phyloP scores from a whole-genome alignment of 2,113 vertebrate species.

The Ptyas mucosa region DNA sequence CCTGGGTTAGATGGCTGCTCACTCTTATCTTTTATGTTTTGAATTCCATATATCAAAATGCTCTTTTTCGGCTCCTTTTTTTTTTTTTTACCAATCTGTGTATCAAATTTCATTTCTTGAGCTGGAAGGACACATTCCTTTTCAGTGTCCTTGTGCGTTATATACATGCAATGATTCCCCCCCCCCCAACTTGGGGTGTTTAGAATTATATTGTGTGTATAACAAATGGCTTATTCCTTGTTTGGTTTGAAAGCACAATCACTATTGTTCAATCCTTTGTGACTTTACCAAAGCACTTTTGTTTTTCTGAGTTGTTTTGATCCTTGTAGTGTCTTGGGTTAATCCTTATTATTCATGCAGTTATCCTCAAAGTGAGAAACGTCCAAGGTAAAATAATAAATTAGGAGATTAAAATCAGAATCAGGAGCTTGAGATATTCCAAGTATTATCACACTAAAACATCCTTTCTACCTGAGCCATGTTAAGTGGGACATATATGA shows the following conservation, averaged over 20 bases:
- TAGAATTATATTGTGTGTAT: not conserved
- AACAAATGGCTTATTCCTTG: not conserved
- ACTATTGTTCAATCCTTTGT: not conserved
- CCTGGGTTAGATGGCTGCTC: not conserved
- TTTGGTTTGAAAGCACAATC: not conserved
- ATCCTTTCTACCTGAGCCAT: not conserved
- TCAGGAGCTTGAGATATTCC: not conserved
- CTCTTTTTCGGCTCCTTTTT: not conserved
- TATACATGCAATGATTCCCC: accelerated
- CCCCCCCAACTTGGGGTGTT: not conserved
- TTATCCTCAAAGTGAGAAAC: not conserved
- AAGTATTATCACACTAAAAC: not conserved
- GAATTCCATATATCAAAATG: not conserved
- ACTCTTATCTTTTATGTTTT: not conserved
- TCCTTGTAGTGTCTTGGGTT: not conserved
- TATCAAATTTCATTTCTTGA: not conserved
- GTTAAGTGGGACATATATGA: not conserved
- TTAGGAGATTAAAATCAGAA: not conserved
- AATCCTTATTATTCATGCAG: not conserved
- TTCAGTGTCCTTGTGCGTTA: not conserved
- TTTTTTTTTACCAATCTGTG: not conserved
- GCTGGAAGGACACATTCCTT: not conserved
- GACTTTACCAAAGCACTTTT: not conserved
- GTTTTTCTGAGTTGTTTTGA: not conserved
- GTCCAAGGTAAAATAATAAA: not conserved